Percentiles rank a stretch among this genome's conserved stretches.
Conservation (phyloP, 2,888 invertebrate species). For the Clepsis dumicolana region DNA sequence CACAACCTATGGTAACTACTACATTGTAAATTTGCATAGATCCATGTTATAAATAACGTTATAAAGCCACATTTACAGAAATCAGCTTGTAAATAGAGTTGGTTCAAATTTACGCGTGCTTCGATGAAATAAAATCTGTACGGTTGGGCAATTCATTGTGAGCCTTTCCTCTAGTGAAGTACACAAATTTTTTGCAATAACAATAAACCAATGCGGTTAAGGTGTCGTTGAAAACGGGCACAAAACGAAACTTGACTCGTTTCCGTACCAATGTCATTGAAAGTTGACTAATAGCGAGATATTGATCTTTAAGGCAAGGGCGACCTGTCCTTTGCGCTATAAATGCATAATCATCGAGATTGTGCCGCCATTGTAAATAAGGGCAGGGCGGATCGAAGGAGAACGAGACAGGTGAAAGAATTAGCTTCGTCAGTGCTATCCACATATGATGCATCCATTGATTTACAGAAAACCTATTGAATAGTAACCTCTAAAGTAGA, state of each 20-base stretch:
- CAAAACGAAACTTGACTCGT: conserved; percentile 56
- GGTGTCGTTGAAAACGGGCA: conserved; percentile 62
- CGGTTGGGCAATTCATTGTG: conserved; percentile 13
- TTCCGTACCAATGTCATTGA: conserved; percentile 69
- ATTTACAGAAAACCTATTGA: no score
- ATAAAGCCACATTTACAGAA: conserved; percentile 3
- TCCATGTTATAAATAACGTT: background rate
- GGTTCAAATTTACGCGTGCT: conserved; percentile 29
- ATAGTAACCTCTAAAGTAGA: no score
- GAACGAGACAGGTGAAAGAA: conserved; percentile 19
- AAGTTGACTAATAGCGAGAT: conserved; percentile 55
- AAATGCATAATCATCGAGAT: conserved; percentile 34
- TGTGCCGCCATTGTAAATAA: conserved; percentile 7
- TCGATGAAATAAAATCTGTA: conserved; percentile 25
- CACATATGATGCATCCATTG: conserved; percentile 7
- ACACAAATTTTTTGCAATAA: conserved; percentile 45
- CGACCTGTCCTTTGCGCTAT: conserved; percentile 34
- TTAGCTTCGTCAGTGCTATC: background rate
- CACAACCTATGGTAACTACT: conserved; percentile 21
- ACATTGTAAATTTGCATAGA: background rate
- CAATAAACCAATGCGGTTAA: conserved; percentile 56
- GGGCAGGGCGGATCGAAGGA: conserved; percentile 15
- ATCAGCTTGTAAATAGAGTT: background rate
- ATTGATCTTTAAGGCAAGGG: conserved; percentile 40
- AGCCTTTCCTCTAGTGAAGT: conserved; percentile 25